Evolutionary conservation across 2,797 vertebrate genomes (phyloP).

Genomic region (Spheniscus humboldti): DNA sequence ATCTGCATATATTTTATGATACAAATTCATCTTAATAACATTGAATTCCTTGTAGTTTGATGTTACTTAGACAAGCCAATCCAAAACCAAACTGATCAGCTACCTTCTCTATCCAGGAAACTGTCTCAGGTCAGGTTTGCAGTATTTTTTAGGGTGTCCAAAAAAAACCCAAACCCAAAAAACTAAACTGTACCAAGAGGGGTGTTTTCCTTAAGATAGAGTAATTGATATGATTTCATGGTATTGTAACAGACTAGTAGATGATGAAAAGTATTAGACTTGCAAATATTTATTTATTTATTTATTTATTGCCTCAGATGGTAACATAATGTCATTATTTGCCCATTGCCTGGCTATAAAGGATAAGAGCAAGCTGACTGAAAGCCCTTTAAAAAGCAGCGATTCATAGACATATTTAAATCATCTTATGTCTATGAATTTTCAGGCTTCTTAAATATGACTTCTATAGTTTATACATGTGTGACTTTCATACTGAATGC

Average conservation of each 20-base stretch:
- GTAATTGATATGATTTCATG: neutral
- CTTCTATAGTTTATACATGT: neutral
- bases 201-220: neutral
- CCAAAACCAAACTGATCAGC: neutral
- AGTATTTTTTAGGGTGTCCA: neutral
- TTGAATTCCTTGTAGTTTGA: neutral
- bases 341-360: neutral
- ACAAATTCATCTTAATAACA: neutral
- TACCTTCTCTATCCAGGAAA: neutral
- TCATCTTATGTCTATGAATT: neutral
- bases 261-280: neutral
- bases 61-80: neutral
- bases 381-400: accelerated
- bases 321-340: neutral
- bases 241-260: neutral
- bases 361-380: neutral
- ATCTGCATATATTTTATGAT: neutral
- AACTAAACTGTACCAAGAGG: neutral
- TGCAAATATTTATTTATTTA: neutral
- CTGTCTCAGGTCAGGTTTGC: neutral
- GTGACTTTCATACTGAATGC: neutral
- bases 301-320: neutral
- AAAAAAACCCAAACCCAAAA: neutral
- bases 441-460: neutral
- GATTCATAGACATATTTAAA: neutral